These are phyloP conservation scores for Macrophya annulata DNA, from an alignment of 2,888 invertebrate species.

Conservation along the genomic window DNA sequence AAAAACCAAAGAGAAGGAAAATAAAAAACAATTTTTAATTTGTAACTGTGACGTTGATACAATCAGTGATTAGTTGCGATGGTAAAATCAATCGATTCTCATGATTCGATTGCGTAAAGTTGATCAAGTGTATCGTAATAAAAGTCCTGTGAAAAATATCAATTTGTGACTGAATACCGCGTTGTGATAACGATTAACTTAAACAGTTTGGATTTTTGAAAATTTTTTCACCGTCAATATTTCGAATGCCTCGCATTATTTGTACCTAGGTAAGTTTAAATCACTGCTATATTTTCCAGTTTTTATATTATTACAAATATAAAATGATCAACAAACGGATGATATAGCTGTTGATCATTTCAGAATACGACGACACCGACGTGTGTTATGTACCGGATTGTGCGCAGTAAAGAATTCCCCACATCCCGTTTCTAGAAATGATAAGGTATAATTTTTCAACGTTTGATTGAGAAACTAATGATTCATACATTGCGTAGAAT, in stretches of 20 bases:
- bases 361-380: neutral
- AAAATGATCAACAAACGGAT: neutral
- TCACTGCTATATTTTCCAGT: neutral
- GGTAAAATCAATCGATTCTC: neutral
- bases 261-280: neutral
- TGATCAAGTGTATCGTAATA: neutral
- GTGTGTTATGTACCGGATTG: neutral
- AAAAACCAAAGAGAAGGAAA: neutral
- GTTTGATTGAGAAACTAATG: neutral
- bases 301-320: neutral
- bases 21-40: neutral
- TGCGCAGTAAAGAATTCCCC: neutral
- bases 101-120: neutral
- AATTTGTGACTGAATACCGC: neutral
- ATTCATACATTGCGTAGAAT: neutral
- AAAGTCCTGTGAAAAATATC: neutral
- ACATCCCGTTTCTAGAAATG: conserved; percentile 14
- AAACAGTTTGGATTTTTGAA: neutral
- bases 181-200: neutral
- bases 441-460: neutral
- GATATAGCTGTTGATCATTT: conserved; percentile 9
- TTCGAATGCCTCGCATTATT: neutral
- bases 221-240: neutral
- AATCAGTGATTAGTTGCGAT: neutral
- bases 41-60: neutral